Base-by-base conservation (phyloP, 2,797 vertebrate genomes). In the Pterois miles region DNA sequence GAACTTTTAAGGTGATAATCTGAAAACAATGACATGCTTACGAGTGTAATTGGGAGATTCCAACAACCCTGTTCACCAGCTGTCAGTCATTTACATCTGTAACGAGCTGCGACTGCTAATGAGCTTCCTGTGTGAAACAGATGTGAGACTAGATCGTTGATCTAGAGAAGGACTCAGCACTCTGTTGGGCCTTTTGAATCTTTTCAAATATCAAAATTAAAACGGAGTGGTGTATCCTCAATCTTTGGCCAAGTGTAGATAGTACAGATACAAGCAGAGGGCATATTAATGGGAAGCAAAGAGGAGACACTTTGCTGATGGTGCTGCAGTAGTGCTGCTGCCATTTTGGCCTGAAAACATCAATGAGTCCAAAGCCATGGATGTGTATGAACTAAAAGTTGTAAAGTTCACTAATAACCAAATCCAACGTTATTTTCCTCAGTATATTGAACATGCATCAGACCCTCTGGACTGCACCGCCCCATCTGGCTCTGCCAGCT, bases 51-150 rank as follows among this genome's bases (percentile, higher is more conserved):
- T 52, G 43, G 33, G 33, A 34, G 23, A 22, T 64, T 63, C 8
- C 11, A 63, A 34, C 22, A 57, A n/a, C 27, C 53, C 56, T 63
- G 11, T 56, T 69, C 16, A 25, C 74, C 59, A 71, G 52, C 20
- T 65, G 60, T 78, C 53, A 31, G 43, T 72, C 22, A 53, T 43
- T 38, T 58, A 46, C n/a, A n/a, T 20, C 63, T 18, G 34, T 60
- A 68, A 62, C 16, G 8, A 62, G 57, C 56, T 40, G 11, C 4
- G 13, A 33, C 65, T 40, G 5, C 65, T 53, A 58, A 74, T 27
- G 22, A 73, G 50, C 25, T 64, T 25, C 71, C 29, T 57, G 29
- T 57, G 29, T 65, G n/a, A 16, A 33, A 6, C 23, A 8, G 20
- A 43, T 12, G 22, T 23, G 27, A 34, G 38, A 16, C 56, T 18